Conservation (phyloP, 1,140 invertebrate species). For the Trichonephila clavata region DNA sequence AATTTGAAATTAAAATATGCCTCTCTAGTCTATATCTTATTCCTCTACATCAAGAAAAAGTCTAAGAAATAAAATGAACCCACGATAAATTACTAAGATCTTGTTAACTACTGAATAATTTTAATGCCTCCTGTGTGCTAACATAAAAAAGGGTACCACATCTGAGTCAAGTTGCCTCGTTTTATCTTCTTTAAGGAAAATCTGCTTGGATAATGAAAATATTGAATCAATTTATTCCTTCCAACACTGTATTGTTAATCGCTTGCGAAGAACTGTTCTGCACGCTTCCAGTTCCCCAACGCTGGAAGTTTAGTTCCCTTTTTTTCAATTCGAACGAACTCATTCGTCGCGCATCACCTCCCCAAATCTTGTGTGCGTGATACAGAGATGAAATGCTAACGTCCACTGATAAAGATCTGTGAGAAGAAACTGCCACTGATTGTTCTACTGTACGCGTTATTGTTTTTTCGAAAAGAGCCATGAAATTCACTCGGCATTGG, state of each 20-base stretch:
- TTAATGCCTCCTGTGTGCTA: too few species aligned
- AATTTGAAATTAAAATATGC: too few species aligned
- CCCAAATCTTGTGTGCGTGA: slow-evolving; percentile 55
- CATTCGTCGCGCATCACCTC: slow-evolving; percentile 69
- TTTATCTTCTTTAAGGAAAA: not conserved
- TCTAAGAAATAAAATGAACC: too few species aligned
- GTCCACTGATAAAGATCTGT: slow-evolving; percentile 58
- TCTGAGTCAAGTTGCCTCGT: too few species aligned
- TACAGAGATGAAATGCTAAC: slow-evolving; percentile 51
- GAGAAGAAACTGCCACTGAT: slow-evolving; percentile 72
- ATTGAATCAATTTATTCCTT: not conserved
- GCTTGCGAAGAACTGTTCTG: not conserved
- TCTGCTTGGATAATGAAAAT: not conserved
- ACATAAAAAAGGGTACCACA: too few species aligned
- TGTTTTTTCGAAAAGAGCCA: slow-evolving; percentile 50
- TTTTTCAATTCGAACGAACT: slow-evolving; percentile 70
- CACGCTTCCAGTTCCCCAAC: not conserved
- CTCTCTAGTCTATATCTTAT: too few species aligned
- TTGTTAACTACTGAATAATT: too few species aligned
- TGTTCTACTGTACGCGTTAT: slow-evolving; percentile 62
- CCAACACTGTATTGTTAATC: not conserved
- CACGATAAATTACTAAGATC: too few species aligned
- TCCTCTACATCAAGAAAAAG: too few species aligned
- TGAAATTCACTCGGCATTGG: slow-evolving; percentile 4
- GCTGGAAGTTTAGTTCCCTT: not conserved